phyloP scores from a whole-genome alignment of 2,888 invertebrate genomes.

The Epirrita christyi region DNA sequence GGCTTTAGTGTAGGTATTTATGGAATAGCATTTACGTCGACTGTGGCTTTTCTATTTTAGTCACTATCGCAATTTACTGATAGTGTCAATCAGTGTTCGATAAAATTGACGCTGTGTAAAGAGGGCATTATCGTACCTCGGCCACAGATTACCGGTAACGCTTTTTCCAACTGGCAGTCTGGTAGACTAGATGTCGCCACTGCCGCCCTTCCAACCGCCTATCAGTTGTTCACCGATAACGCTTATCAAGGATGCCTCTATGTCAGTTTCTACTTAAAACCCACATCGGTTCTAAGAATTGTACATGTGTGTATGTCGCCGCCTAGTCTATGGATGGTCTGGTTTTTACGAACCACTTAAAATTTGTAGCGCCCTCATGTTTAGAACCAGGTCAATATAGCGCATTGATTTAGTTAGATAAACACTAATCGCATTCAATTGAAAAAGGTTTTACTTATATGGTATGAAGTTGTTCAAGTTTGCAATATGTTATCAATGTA shows the following conservation, averaged over 20 bases:
- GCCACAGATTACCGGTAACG: slow-evolving; percentile 11
- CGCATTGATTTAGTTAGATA: slow-evolving; percentile 15
- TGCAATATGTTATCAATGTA: too few relatives aligned
- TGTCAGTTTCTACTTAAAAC: slow-evolving; percentile 51
- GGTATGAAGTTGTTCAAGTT: slow-evolving; percentile 11
- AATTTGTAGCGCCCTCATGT: slow-evolving; percentile 12
- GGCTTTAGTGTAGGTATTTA: not conserved
- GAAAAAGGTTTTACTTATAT: slow-evolving; percentile 7
- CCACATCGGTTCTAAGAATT: slow-evolving; percentile 45
- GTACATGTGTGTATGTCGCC: slow-evolving; percentile 13
- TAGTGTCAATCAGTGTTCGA: slow-evolving; percentile 50
- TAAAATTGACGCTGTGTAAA: slow-evolving; percentile 38
- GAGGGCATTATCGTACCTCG: slow-evolving; percentile 35
- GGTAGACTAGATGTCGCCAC: slow-evolving; percentile 68
- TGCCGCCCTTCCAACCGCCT: slow-evolving; percentile 50
- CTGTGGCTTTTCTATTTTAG: slow-evolving; percentile 7
- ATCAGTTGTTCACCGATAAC: slow-evolving; percentile 59
- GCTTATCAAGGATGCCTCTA: slow-evolving; percentile 49
- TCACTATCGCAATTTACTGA: slow-evolving; percentile 31
- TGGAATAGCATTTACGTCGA: not conserved
- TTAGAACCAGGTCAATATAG: slow-evolving; percentile 11
- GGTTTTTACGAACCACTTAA: slow-evolving; percentile 17
- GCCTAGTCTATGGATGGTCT: slow-evolving; percentile 27
- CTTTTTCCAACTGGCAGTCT: slow-evolving; percentile 17
- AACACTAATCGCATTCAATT: slow-evolving; percentile 7